Percentiles rank a stretch among this genome's conserved stretches.
These are phyloP conservation scores for Anoplolepis gracilipes DNA, from an alignment of 1,140 invertebrate genomes.

Conservation along the genomic window DNA sequence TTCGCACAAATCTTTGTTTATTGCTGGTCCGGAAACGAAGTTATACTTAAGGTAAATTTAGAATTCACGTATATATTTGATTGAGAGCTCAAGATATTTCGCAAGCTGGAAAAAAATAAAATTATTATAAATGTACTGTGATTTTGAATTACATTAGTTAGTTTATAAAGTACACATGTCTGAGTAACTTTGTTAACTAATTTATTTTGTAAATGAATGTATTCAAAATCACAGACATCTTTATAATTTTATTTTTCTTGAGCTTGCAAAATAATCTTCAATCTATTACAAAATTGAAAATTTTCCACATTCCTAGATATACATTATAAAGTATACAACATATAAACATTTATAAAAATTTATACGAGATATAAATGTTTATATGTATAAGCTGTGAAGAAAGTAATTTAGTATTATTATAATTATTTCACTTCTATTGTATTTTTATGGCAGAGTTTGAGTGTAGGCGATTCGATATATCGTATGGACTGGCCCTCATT, in stretches of 20 bases:
- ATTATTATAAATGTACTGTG: too few species aligned
- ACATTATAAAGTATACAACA: too few species aligned
- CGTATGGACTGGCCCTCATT: constrained; percentile 20
- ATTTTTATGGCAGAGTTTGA: not conserved
- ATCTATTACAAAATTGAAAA: too few species aligned
- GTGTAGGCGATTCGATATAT: constrained; percentile 4
- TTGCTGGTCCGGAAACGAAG: constrained; percentile 36
- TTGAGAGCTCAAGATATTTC: not conserved
- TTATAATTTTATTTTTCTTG: not conserved
- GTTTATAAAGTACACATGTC: too few species aligned
- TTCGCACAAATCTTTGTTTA: constrained; percentile 19
- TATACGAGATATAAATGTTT: too few species aligned
- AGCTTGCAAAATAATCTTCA: too few species aligned
- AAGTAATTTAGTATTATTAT: not conserved
- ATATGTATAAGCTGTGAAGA: too few species aligned
- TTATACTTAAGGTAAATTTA: constrained; percentile 20
- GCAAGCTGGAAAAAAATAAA: not conserved
- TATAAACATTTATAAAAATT: too few species aligned
- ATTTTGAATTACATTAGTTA: too few species aligned
- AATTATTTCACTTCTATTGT: not conserved
- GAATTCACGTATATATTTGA: not conserved
- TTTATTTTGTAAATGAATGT: not conserved
- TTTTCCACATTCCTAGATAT: too few species aligned
- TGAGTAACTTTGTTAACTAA: too few species aligned
- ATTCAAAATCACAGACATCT: not conserved